Conservation (phyloP, 2,797 vertebrate species). For the Hylomyscus alleni region DNA sequence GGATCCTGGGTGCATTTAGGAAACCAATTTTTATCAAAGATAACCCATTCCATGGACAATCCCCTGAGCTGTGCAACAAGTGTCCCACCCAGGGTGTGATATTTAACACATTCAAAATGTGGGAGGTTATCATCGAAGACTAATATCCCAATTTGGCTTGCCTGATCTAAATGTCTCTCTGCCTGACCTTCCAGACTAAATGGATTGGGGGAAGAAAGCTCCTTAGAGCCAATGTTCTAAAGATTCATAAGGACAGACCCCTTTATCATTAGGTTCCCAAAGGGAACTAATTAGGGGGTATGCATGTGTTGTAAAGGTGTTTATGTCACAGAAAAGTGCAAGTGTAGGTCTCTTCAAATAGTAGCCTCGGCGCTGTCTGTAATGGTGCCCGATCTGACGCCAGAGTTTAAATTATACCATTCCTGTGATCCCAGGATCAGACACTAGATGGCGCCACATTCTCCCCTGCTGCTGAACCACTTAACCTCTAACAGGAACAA, state of each 20-base stretch:
- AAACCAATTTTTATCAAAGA: neutral
- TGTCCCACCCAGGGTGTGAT: neutral
- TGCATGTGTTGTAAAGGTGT: neutral
- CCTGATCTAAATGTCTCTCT: neutral
- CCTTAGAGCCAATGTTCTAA: neutral
- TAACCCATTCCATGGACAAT: neutral
- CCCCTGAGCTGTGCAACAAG: neutral
- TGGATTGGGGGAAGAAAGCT: neutral
- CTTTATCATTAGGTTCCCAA: conserved; percentile 18
- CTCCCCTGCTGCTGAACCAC: neutral
- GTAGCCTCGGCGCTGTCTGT: neutral
- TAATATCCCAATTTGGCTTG: neutral
- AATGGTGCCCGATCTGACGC: neutral
- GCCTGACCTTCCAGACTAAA: neutral
- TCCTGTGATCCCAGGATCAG: neutral
- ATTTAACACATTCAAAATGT: neutral
- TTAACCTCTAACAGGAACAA: neutral
- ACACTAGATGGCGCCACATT: conserved; percentile 73
- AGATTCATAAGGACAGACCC: neutral
- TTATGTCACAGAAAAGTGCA: neutral
- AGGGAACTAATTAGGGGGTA: neutral
- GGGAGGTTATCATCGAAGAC: neutral
- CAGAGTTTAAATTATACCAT: neutral
- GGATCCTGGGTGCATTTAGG: neutral
- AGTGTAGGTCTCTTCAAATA: neutral